Base-by-base conservation (phyloP, 2,113 vertebrate species). In the Psephotus haematonotus region DNA sequence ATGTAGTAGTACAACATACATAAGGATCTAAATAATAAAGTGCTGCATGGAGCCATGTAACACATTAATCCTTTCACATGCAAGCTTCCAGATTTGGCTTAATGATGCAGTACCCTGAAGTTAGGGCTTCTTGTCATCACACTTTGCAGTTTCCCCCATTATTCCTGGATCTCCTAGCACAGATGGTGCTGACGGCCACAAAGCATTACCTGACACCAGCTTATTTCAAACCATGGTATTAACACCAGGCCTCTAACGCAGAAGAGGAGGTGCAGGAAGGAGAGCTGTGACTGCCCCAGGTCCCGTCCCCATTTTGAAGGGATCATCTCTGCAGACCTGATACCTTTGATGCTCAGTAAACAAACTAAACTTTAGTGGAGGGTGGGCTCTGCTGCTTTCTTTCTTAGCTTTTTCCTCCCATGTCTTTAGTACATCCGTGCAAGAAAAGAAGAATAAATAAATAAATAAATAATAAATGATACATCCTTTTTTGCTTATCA, bases 261-360 rank as follows among this genome's bases (percentile, higher is more conserved):
- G 86, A 43, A 62, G 22, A 50, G 39, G 28, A 74, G 31, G 37
- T 47, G 8, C 35, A 65, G 15, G 35, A 65, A 60, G 50, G 22
- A 69, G 9, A 44, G 9, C 29, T 44, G 28, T 35, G 37, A 60
- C 25, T 86, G 39, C 19, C 29, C 22, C 25, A 39, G 75, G 39
- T 62, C 49, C 17, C 3, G 6, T 52, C 57, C 35, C 47, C 0
- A 1, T 33, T 88, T 80, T 6, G 24, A 65, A 80, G 33, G 19
- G 2, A 0, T n/a, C 41, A 39, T 13, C 52, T 76, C 35, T 5
- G 4, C 47, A 35, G 35, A 11, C 4, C 1, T 23, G 13, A 28
- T 24, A 67, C 28, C 7, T 83, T 47, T 63, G 68, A 27, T 3
- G 9, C 39, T 27, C 55, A 33, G 39, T 18, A 60, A 80, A 13